Evolutionary conservation across 2,888 invertebrate species (phyloP), one percentile per base, ranked within the genome.

Genomic region (Stenchaetothrips biformis): DNA sequence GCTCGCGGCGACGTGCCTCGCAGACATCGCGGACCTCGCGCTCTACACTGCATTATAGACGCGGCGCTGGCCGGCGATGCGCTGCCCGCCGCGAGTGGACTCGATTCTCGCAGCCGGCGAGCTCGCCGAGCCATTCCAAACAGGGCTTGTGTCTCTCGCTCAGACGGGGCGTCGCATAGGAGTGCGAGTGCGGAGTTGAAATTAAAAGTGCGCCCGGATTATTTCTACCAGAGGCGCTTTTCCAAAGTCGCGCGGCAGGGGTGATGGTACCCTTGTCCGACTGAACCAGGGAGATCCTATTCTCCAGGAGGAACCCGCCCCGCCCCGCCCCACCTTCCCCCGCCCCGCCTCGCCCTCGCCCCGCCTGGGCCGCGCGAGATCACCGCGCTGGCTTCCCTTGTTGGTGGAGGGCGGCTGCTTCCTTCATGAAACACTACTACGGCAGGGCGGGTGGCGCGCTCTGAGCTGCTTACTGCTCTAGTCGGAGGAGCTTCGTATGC

Each of bases 381-480:
- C 53, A 7, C 53, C 2, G 16, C 16, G 53, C 53, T 37, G 37
- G 37, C 37, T 37, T 1, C 37, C 37, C 37, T 37, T 1, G 37
- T 37, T 37, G 37, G 37, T 4, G 4, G 4, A 37, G 37, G 37
- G 37, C 37, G 53, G 53, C 53, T 53, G 16, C 53, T 53, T 7
- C 16, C 53, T 4, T 2, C 37, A 37, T 37, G 37, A 4, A 37
- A 37, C 37, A 37, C 37, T 37, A 37, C 37, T 37, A 37, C 37
- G 4, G 37, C 37, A 1, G 37, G 53, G 59, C 59, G 6, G 59
- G 59, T 6, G 8, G 59, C 59, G 6, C 18, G 59, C 18, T 6
- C 59, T 59, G 59, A 74, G 67, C 67, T 74, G 67, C 67, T 74
- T 74, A 74, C 25, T 74, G 67, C 67, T 74, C 11, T 8, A 25